These are phyloP conservation scores for Tetragnatha versicolor DNA, from an alignment of 1,140 invertebrate genomes.

Conservation along the genomic window DNA sequence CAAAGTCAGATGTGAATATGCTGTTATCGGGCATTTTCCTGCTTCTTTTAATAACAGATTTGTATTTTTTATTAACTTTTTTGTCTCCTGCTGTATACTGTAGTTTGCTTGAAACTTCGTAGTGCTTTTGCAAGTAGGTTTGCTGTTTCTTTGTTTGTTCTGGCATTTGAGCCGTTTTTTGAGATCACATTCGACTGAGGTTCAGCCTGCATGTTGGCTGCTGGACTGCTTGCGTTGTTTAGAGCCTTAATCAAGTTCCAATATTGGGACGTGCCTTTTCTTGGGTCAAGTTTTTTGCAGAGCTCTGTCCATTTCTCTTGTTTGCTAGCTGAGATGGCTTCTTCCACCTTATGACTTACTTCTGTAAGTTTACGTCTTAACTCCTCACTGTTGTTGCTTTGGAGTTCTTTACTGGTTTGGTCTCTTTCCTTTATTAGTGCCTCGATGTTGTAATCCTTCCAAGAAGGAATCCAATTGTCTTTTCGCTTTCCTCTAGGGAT, in stretches of 20 bases:
- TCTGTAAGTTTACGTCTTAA: neutral
- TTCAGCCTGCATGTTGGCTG: too few species aligned
- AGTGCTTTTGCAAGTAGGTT: too few species aligned
- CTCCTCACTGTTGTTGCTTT: neutral
- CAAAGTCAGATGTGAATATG: too few species aligned
- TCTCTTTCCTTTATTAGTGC: neutral
- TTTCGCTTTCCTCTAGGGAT: constrained; percentile 6
- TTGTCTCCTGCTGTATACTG: too few species aligned
- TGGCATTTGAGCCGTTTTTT: neutral
- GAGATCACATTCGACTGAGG: too few species aligned
- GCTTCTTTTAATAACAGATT: too few species aligned
- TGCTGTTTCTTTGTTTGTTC: neutral
- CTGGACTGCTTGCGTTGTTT: neutral
- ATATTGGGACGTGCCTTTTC: neutral
- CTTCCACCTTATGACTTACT: neutral
- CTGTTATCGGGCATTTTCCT: too few species aligned
- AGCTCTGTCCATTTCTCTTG: neutral
- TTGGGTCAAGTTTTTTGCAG: neutral
- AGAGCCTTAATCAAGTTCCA: neutral
- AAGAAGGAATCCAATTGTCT: constrained; percentile 1
- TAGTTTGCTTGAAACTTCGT: too few species aligned
- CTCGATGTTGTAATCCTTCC: constrained; percentile 4
- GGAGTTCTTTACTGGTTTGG: too few species aligned
- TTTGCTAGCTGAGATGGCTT: neutral
- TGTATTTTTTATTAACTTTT: too few species aligned